phyloP scores from a whole-genome alignment of 2,888 invertebrate species.

The Archaeoteleia sp. region DNA sequence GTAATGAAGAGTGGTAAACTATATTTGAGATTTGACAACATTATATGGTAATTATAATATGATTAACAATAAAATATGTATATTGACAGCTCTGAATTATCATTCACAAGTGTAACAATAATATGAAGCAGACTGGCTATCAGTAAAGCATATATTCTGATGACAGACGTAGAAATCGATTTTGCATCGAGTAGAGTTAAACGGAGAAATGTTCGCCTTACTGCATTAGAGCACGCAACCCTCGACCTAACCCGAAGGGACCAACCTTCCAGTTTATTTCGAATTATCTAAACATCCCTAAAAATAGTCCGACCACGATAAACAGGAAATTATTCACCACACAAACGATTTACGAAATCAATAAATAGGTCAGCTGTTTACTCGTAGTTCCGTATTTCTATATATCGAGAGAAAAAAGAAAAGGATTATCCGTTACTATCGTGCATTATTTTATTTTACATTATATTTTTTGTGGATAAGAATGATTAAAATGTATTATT shows the following conservation, averaged over 20 bases:
- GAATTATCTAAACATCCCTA: conserved; percentile 59
- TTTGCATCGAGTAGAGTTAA: conserved; percentile 54
- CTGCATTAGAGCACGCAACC: conserved; percentile 58
- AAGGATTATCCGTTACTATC: no score
- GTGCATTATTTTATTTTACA: no score
- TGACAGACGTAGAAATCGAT: conserved; percentile 62
- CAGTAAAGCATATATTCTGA: conserved; percentile 55
- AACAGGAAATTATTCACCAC: not conserved
- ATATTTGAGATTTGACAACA: no score
- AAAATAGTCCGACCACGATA: conserved; percentile 25
- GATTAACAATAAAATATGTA: no score
- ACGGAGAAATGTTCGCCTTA: conserved; percentile 63
- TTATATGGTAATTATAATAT: no score
- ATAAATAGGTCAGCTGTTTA: not conserved
- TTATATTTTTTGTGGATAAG: no score
- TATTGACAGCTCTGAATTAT: no score
- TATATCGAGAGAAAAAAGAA: no score
- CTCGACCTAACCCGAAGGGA: conserved; percentile 45
- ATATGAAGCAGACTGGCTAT: not conserved
- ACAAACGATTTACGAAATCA: not conserved
- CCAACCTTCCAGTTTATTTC: conserved; percentile 42
- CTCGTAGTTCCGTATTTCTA: no score
- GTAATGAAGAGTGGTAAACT: no score
- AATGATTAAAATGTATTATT: no score
- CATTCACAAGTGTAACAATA: no score